Conservation (phyloP, 2,797 vertebrate species). For the Kryptopterus vitreolus region DNA sequence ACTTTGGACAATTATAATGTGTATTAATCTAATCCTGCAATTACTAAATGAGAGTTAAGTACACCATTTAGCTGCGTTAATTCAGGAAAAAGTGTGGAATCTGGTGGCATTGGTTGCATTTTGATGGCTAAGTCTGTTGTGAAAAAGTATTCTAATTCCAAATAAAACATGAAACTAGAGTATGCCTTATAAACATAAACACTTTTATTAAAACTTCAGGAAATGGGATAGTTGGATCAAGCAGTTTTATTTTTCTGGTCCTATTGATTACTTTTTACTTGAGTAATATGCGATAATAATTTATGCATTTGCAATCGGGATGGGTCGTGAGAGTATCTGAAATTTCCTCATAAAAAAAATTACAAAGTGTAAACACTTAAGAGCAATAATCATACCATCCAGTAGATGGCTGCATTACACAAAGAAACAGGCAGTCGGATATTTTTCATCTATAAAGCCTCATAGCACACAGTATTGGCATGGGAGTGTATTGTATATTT, state of each 20-base stretch:
- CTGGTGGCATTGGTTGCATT: not conserved
- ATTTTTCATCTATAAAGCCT: not conserved
- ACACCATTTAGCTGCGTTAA: not conserved
- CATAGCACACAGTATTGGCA: not conserved
- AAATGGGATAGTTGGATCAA: no score
- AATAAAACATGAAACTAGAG: not conserved
- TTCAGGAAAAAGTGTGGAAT: not conserved
- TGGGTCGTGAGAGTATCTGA: no score
- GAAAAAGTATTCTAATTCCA: not conserved
- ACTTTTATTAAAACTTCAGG: no score
- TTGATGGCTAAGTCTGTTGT: not conserved
- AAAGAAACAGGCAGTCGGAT: not conserved
- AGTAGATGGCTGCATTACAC: conserved; percentile 48
- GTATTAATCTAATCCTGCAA: conserved; percentile 10
- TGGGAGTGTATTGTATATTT: not conserved
- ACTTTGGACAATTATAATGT: conserved; percentile 15
- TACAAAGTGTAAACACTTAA: not conserved
- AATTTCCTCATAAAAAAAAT: no score
- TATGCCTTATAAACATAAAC: not conserved
- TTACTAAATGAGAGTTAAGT: conserved; percentile 4
- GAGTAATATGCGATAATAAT: not conserved
- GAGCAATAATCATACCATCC: conserved; percentile 9
- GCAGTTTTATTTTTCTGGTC: no score
- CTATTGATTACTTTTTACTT: not conserved
- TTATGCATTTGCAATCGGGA: no score